Evolutionary conservation across 1,140 invertebrate genomes (phyloP).

Genomic region (Trichonephila inaurata): DNA sequence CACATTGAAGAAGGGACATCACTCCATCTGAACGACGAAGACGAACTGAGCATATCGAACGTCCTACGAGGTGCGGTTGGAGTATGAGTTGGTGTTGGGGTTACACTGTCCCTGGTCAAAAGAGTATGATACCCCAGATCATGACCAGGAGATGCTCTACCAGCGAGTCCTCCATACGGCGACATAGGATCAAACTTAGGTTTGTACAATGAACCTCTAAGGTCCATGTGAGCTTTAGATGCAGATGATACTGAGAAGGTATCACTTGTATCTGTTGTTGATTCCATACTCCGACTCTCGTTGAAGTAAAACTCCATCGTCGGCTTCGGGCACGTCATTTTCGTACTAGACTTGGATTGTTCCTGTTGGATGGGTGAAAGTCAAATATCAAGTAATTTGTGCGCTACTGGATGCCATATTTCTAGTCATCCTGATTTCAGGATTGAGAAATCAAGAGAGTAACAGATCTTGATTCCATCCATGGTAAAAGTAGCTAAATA

Average conservation of each 20-base stretch:
- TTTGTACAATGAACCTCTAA: slow-evolving; percentile 67
- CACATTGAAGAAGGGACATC: slow-evolving; percentile 61
- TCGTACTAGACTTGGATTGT: background rate
- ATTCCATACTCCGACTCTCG: slow-evolving; percentile 50
- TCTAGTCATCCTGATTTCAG: background rate
- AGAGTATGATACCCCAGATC: slow-evolving; percentile 90
- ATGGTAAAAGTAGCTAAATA: background rate
- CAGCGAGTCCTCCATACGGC: slow-evolving; percentile 74
- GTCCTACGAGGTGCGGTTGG: slow-evolving; percentile 62
- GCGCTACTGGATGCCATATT: background rate
- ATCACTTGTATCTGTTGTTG: slow-evolving; percentile 60
- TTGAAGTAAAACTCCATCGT: slow-evolving; percentile 69
- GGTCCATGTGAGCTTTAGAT: slow-evolving; percentile 44
- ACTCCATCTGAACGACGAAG: slow-evolving; percentile 68
- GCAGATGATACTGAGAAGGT: slow-evolving; percentile 67
- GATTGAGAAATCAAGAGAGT: background rate
- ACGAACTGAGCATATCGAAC: slow-evolving; percentile 78
- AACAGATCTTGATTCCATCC: background rate
- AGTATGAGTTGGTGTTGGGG: slow-evolving; percentile 78
- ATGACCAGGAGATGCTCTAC: slow-evolving; percentile 83
- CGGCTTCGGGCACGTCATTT: slow-evolving; percentile 43
- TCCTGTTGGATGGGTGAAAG: background rate
- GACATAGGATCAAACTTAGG: slow-evolving; percentile 67
- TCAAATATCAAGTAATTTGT: slow-evolving; percentile 23
- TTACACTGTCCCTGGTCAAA: slow-evolving; percentile 83